Evolutionary conservation across 2,113 vertebrate genomes (phyloP), one percentile per base, ranked within the genome.

Genomic region (Syngnathus typhle): DNA sequence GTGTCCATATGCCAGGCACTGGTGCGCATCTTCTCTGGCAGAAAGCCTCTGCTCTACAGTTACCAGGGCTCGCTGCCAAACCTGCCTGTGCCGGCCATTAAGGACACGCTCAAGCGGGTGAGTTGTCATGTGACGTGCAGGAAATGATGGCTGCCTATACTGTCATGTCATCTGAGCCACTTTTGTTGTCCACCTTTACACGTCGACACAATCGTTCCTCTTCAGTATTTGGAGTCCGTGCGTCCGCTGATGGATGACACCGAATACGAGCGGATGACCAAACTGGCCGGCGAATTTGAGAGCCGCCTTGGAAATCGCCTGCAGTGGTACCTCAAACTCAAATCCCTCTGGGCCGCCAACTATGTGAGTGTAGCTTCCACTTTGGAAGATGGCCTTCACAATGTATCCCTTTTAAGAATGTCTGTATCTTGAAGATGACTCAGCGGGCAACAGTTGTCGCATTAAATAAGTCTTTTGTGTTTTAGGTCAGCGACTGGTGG

Each of bases 401-500:
- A 73, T 82, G 77, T 55, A 82, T 74, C 27, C 7, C 62, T 44
- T 69, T 61, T 58, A 49, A 49, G 36, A 38, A 60, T 52, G 32
- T 64, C 59, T 68, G 49, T 65, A 83, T 41, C 84, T 86, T 84
- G 12, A 88, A 74, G 41, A n/a, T 18, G 32, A 38, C 49, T 72
- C 75, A 77, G 72, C 75, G 62, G 69, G 64, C 32, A 36, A 71
- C 54, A 4, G 27, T 23, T 37, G 27, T 54, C 37, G 1, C 46
- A 55, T 60, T 46, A 11, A 27, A 27, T 27, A 27, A 27, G 2
- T 27, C 27, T 1, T 32, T 32, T 3, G 12, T 77, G 10, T n/a
- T 74, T 70, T 65, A 96, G 94, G 95, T 96, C 54, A 95, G 92
- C 16, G 94, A 96, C 85, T 96, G 95, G 95, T 96, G 95, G 95